phyloP scores from a whole-genome alignment of 2,113 vertebrate species.

The Corythaixoides concolor region DNA sequence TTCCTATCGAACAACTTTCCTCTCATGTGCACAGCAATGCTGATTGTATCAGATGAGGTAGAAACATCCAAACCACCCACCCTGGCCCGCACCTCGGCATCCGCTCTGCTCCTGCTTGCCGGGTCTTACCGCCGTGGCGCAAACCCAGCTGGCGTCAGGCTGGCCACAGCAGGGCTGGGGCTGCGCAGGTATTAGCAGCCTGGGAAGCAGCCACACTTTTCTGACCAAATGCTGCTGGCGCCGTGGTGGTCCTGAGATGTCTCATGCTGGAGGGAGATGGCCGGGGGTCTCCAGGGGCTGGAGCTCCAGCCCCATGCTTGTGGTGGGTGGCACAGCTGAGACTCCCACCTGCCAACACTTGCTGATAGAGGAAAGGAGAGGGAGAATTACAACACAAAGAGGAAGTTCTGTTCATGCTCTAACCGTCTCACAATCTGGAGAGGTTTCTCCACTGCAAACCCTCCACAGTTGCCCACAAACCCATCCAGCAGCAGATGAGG shows the following conservation, averaged over 20 bases:
- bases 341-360: background rate
- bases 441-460: background rate
- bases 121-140: background rate
- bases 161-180: background rate
- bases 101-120: background rate
- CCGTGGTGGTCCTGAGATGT: background rate
- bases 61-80: constrained; percentile 67
- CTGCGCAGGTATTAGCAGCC: background rate
- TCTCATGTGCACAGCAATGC: constrained; percentile 40
- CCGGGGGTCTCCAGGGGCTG: background rate
- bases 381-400: background rate
- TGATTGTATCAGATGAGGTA: constrained; percentile 71
- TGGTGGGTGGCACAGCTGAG: background rate
- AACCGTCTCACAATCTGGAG: background rate
- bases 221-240: background rate
- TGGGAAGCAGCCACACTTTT: background rate
- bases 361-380: background rate
- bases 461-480: background rate
- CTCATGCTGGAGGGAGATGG: rapidly evolving
- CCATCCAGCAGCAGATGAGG: background rate
- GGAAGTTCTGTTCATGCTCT: background rate
- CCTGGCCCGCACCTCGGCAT: background rate
- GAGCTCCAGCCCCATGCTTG: rapidly evolving
- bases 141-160: background rate
- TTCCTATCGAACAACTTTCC: constrained; percentile 71